phyloP scores from a whole-genome alignment of 2,888 invertebrate species.

The Acanthosepion esculentum region DNA sequence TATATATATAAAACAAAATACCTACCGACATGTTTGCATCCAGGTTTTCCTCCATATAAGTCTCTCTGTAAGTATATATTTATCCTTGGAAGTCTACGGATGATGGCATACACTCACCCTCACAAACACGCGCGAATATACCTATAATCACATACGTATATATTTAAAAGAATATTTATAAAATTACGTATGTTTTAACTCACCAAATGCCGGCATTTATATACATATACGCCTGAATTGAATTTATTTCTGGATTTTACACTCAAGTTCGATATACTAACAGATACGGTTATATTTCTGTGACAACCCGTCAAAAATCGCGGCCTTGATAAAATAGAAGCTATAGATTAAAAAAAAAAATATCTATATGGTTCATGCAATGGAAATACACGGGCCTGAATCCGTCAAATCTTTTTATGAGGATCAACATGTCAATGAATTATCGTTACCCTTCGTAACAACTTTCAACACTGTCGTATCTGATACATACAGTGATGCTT shows the following conservation, averaged over 20 bases:
- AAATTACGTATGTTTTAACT: background rate
- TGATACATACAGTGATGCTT: background rate
- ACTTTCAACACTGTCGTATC: background rate
- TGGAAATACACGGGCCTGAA: slow-evolving; percentile 39
- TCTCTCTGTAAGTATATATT: too few species aligned
- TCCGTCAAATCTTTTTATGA: background rate
- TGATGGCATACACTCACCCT: background rate
- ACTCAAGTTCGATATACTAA: background rate
- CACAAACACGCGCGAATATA: background rate
- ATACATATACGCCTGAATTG: background rate
- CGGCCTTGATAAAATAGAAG: background rate
- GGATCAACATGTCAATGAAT: background rate
- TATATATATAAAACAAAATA: background rate
- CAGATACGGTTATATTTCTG: background rate
- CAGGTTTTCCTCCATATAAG: background rate
- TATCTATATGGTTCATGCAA: slow-evolving; percentile 16
- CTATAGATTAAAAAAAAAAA: background rate
- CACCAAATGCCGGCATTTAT: background rate
- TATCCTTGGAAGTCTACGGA: background rate
- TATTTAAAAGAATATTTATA: background rate
- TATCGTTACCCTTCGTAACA: background rate
- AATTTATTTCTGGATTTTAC: background rate
- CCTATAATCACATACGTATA: background rate
- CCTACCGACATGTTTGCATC: background rate
- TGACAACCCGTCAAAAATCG: background rate